Base-by-base conservation (phyloP, 2,888 invertebrate genomes). In the Arctia plantaginis region DNA sequence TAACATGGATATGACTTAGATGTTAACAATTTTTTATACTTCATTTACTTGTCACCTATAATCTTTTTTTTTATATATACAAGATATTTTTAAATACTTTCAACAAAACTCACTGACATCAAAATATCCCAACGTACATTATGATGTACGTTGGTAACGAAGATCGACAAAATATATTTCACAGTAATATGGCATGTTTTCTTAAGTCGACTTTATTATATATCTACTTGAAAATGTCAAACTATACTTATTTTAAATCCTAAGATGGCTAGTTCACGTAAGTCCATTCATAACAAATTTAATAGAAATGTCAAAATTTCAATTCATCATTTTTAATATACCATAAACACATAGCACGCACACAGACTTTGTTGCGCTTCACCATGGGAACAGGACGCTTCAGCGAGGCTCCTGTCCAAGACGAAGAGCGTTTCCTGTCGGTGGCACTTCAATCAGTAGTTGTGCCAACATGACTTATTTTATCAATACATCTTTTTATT, bases 1-100 rank as follows among this genome's bases (percentile, higher is more conserved):
- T 91, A 94, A 94, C 93, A 91, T 90, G 89, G 92, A 94, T 94
- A 94, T 94, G 95, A 94, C 94, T 94, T 94, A 94, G 93, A 92
- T 93, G 92, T 92, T 92, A 94, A 93, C 91, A 91, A 90, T 90
- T 55, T 55, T 55, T 86, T 85, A 88, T 91, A 90, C 88, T 88
- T 86, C 85, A 85, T 87, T 86, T 85, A 86, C 79, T 85, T 82
- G 85, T 85, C 82, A 83, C 84, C 79, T 78, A 88, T 83, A 83
- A n/a, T 55, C 51, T 55, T 78, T 77, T 71, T 76, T 83, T 80
- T 87, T 85, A 85, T 88, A 86, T 62, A 64, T 55, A 55, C 51
- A 55, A 55, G 44, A 71, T 62, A 27, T 70, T 70, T 87, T 81
- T 89, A 87, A 85, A 87, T 85, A 86, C 80, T 82, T 83, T 85